A percentile compares a stretch with the other conserved stretches of the same genome.
These are phyloP conservation scores for Caerostris darwini DNA, from an alignment of 1,140 invertebrate genomes.

Conservation along the genomic window DNA sequence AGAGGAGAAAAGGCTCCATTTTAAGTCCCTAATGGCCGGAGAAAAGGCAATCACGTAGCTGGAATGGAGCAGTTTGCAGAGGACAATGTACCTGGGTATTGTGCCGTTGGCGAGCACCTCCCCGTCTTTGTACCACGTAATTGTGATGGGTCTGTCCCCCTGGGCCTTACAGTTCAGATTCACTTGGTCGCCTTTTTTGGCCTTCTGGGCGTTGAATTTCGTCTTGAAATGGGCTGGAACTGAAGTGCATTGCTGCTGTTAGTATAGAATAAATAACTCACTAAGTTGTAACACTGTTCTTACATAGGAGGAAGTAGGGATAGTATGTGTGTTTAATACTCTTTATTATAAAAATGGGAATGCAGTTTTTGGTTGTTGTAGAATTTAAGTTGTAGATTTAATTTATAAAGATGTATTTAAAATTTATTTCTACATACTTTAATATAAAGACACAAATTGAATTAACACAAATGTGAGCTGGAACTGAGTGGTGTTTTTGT, in stretches of 20 bases:
- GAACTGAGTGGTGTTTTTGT: no score
- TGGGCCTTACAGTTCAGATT: conserved; percentile 77
- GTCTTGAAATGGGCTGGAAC: conserved; percentile 77
- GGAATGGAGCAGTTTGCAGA: conserved; percentile 23
- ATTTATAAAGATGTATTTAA: no score
- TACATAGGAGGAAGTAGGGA: no score
- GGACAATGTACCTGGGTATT: conserved; percentile 68
- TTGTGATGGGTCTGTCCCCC: conserved; percentile 78
- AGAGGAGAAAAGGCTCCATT: background rate
- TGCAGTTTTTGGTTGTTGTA: no score
- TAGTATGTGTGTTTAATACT: no score
- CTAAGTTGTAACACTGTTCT: no score
- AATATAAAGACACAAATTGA: no score
- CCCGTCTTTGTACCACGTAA: conserved; percentile 78
- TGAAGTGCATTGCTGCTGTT: background rate
- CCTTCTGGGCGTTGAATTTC: conserved; percentile 74
- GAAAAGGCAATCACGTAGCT: background rate
- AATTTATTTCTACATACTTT: no score
- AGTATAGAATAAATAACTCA: background rate
- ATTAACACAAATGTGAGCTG: no score
- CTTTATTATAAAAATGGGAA: no score
- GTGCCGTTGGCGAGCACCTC: conserved; percentile 52
- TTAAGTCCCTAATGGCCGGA: conserved; percentile 50
- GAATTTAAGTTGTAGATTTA: no score
- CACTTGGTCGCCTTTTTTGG: conserved; percentile 73